phyloP scores from a whole-genome alignment of 2,888 invertebrate genomes.

The Lymantria monacha region DNA sequence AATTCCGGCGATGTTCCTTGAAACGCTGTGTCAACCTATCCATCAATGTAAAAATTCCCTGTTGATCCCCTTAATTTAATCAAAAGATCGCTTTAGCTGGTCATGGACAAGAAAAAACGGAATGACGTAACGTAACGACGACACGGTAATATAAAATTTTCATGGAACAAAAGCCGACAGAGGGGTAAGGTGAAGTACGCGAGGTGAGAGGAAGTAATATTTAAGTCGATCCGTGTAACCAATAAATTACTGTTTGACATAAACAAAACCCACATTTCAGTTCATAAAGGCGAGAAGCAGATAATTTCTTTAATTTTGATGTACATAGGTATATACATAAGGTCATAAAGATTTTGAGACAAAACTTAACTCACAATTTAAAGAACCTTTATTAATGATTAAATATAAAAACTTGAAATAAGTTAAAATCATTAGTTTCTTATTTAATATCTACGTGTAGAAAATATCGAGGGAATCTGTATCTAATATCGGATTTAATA shows the following conservation, averaged over 20 bases:
- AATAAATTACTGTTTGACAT: slow-evolving; percentile 80
- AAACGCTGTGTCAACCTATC: slow-evolving; percentile 80
- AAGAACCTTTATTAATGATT: too few relatives aligned
- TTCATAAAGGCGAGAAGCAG: slow-evolving; percentile 41
- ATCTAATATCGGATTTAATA: too few relatives aligned
- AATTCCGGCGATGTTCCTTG: slow-evolving; percentile 70
- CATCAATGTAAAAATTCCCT: slow-evolving; percentile 79
- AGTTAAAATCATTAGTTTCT: too few relatives aligned
- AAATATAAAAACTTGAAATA: too few relatives aligned
- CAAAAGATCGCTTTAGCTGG: slow-evolving; percentile 78
- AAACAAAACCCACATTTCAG: slow-evolving; percentile 73
- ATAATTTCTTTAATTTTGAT: too few relatives aligned
- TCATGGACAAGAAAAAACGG: slow-evolving; percentile 74
- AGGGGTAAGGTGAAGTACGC: slow-evolving; percentile 21
- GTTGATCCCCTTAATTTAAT: slow-evolving; percentile 81
- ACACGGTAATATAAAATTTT: slow-evolving; percentile 77
- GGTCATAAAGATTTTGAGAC: too few relatives aligned
- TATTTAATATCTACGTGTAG: too few relatives aligned
- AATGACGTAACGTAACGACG: slow-evolving; percentile 72
- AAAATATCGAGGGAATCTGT: too few relatives aligned
- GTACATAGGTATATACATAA: too few relatives aligned
- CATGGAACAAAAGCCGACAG: slow-evolving; percentile 55
- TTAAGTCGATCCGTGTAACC: slow-evolving; percentile 72
- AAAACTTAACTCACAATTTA: too few relatives aligned
- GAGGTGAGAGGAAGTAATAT: slow-evolving; percentile 42